These are phyloP conservation scores for Patiria miniata DNA, from an alignment of 35 echinoderm and acorn worm species.

Conservation along the genomic window DNA sequence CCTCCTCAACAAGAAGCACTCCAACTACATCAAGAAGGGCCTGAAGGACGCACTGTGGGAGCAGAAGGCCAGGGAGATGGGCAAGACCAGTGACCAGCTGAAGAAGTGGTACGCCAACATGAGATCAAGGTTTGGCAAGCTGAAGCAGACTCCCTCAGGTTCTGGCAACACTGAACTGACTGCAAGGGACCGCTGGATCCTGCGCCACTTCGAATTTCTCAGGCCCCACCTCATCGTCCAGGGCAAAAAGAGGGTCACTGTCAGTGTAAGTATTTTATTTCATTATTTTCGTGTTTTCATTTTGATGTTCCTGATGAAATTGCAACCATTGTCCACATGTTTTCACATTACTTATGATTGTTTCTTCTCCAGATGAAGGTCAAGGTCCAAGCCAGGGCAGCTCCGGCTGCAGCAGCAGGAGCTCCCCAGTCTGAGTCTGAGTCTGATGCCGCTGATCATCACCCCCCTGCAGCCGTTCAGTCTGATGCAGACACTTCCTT, in stretches of 20 bases:
- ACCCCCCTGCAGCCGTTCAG: constrained; percentile 17
- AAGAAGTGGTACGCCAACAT: constrained; percentile 54
- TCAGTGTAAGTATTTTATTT: constrained; percentile 20
- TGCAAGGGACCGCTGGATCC: constrained; percentile 46
- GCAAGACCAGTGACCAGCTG: constrained; percentile 57
- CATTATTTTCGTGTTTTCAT: not conserved
- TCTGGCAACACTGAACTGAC: constrained; percentile 48
- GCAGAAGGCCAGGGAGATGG: constrained; percentile 61
- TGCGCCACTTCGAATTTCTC: constrained; percentile 30
- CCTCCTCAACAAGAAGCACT: constrained; percentile 59
- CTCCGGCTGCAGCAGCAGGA: constrained; percentile 38
- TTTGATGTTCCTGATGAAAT: constrained; percentile 24
- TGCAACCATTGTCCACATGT: constrained; percentile 19
- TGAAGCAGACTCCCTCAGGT: constrained; percentile 58
- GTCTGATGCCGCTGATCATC: constrained; percentile 24
- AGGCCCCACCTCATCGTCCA: constrained; percentile 48
- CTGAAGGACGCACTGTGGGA: constrained; percentile 43
- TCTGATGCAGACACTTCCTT: constrained; percentile 38
- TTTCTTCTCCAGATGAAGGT: constrained; percentile 28
- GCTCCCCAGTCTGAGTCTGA: constrained; percentile 34
- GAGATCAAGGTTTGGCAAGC: constrained; percentile 49
- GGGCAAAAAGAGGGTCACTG: constrained; percentile 42
- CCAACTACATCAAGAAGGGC: constrained; percentile 36
- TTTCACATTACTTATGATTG: not conserved
- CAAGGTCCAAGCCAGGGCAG: constrained; percentile 37